Evolutionary conservation across 2,888 invertebrate genomes (phyloP).

Genomic region (Limnephilus rhombicus): DNA sequence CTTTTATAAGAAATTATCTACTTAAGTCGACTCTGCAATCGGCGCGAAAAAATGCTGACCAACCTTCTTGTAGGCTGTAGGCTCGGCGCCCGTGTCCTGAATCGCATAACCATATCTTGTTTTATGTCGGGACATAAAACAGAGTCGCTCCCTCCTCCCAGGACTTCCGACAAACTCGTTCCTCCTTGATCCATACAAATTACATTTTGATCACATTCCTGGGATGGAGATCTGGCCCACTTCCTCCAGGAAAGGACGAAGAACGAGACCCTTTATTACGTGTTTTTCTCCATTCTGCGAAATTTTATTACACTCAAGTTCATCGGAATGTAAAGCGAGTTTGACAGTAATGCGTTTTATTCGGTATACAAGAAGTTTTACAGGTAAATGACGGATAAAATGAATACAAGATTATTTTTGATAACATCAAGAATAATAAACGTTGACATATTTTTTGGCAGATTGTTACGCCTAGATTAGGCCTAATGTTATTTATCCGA

Average conservation of each 20-base stretch:
- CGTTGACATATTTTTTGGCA: not conserved
- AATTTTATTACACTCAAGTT: constrained; percentile 10
- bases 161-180: constrained; percentile 42
- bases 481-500: not conserved
- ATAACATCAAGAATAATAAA: not conserved
- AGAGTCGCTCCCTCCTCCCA: constrained; percentile 45
- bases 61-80: constrained; percentile 11
- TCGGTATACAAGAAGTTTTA: not conserved
- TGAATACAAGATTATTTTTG: not conserved
- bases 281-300: constrained; percentile 17
- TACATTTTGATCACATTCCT: constrained; percentile 54
- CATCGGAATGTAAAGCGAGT: constrained; percentile 5
- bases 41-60: constrained; percentile 39
- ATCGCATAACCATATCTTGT: constrained; percentile 63
- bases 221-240: constrained; percentile 23
- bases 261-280: constrained; percentile 32
- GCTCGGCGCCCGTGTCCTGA: constrained; percentile 53
- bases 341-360: constrained; percentile 1
- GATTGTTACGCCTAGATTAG: not conserved
- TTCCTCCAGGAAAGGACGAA: not conserved
- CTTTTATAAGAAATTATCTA: not conserved
- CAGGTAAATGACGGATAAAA: not conserved
- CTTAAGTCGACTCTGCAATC: constrained; percentile 14
- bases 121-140: constrained; percentile 62
- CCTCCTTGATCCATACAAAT: constrained; percentile 56